Conservation (phyloP, 37 sponge, comb jelly and placozoan species). For the Spongilla lacustris region DNA sequence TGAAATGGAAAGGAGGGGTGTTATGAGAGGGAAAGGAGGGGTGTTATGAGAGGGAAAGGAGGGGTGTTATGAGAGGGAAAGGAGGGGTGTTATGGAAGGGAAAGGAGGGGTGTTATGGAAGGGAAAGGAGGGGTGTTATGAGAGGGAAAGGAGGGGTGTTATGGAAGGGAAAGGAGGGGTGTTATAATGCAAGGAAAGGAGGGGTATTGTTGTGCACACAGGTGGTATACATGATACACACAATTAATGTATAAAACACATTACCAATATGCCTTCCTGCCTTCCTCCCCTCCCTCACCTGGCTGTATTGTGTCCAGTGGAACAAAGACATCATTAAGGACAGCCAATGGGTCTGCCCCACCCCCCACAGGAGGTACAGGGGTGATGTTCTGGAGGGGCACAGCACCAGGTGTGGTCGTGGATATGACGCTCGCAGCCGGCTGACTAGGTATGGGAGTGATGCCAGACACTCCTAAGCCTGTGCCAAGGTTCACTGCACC, state of each 20-base stretch:
- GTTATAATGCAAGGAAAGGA: too few species aligned
- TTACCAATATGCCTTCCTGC: too few species aligned
- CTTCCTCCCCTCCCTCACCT: slow-evolving; percentile 8
- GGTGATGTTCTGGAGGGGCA: neutral
- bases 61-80: too few species aligned
- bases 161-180: too few species aligned
- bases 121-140: too few species aligned
- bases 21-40: too few species aligned
- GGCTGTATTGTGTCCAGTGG: slow-evolving; percentile 71
- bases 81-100: too few species aligned
- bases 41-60: too few species aligned
- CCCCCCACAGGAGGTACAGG: neutral
- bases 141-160: too few species aligned
- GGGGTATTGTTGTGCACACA: too few species aligned
- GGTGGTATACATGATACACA: too few species aligned
- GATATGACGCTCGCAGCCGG: neutral
- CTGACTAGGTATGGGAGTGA: neutral
- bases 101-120: too few species aligned
- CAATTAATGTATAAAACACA: neutral
- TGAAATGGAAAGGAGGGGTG: neutral
- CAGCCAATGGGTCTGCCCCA: slow-evolving; percentile 32
- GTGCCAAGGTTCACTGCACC: neutral
- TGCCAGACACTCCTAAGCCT: neutral
- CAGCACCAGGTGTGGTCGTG: neutral
- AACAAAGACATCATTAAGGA: slow-evolving; percentile 47